Conservation (phyloP, 2,888 invertebrate genomes). For the Trissolcus japonicus region DNA sequence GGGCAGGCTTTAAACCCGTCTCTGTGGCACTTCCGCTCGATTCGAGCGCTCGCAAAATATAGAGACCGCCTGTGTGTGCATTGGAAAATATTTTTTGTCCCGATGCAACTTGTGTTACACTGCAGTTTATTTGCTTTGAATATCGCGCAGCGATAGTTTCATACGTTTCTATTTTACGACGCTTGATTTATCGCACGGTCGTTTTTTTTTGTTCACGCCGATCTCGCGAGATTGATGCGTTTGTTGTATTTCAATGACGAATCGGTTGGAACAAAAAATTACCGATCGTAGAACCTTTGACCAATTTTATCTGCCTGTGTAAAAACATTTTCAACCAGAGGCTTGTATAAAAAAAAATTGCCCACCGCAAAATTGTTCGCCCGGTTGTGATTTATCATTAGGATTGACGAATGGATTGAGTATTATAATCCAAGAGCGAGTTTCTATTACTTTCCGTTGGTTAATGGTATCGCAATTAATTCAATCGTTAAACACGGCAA, state of each 20-base stretch:
- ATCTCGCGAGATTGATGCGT: slow-evolving; percentile 48
- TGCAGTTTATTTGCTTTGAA: slow-evolving; percentile 58
- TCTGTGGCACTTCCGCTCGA: slow-evolving; percentile 57
- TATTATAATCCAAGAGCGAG: slow-evolving; percentile 32
- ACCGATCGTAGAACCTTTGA: slow-evolving; percentile 15
- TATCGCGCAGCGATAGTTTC: slow-evolving; percentile 52
- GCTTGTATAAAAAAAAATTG: neutral
- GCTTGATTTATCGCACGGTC: slow-evolving; percentile 49
- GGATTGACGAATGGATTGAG: slow-evolving; percentile 27
- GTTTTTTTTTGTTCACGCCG: slow-evolving; percentile 34
- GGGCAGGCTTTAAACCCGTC: slow-evolving; percentile 41
- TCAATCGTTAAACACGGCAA: slow-evolving; percentile 53
- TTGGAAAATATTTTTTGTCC: slow-evolving; percentile 56
- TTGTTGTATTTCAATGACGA: slow-evolving; percentile 27
- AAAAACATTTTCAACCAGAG: too few species aligned
- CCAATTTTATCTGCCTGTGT: neutral
- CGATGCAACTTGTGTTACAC: slow-evolving; percentile 53
- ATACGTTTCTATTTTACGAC: slow-evolving; percentile 53
- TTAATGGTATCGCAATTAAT: slow-evolving; percentile 53
- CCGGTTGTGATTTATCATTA: slow-evolving; percentile 24
- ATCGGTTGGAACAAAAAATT: slow-evolving; percentile 22
- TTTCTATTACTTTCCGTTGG: slow-evolving; percentile 47
- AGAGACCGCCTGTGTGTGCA: slow-evolving; percentile 44
- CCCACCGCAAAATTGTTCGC: neutral
- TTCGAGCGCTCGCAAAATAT: slow-evolving; percentile 55